These are phyloP conservation scores for Sciaenops ocellatus DNA, from an alignment of 2,797 vertebrate species.

Conservation along the genomic window DNA sequence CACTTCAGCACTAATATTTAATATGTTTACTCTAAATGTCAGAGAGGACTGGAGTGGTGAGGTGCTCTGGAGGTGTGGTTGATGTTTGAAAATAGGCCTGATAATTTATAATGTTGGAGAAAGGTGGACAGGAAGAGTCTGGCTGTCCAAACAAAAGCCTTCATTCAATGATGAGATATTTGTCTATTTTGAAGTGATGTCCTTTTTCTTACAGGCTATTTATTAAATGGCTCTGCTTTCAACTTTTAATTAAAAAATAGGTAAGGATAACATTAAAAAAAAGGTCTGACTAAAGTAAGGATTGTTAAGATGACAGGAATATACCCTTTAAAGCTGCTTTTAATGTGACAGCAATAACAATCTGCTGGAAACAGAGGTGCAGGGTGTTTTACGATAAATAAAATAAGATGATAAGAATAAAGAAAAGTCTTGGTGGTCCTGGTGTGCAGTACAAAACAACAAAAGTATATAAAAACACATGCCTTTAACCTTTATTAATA, in stretches of 20 bases:
- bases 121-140: conserved; percentile 45
- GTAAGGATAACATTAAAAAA: not conserved
- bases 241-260: conserved; percentile 15
- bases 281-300: not conserved
- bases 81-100: conserved; percentile 55
- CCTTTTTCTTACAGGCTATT: not conserved
- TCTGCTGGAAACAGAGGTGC: not conserved
- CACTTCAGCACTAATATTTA: conserved; percentile 25
- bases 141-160: conserved; percentile 29
- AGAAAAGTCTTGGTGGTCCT: not conserved
- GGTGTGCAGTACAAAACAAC: accelerated
- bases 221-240: not conserved
- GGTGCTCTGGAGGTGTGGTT: conserved; percentile 50
- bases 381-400: not conserved
- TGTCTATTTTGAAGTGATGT: conserved; percentile 21
- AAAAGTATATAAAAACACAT: not conserved
- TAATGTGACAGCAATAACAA: conserved; percentile 3
- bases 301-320: not conserved
- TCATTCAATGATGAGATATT: conserved; percentile 34
- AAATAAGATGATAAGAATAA: not conserved
- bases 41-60: conserved; percentile 27
- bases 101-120: conserved; percentile 42
- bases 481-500: conserved; percentile 7
- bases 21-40: conserved; percentile 38
- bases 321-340: not conserved